Base-by-base conservation (phyloP, 2,888 invertebrate species). In the Eupsilia transversa region DNA sequence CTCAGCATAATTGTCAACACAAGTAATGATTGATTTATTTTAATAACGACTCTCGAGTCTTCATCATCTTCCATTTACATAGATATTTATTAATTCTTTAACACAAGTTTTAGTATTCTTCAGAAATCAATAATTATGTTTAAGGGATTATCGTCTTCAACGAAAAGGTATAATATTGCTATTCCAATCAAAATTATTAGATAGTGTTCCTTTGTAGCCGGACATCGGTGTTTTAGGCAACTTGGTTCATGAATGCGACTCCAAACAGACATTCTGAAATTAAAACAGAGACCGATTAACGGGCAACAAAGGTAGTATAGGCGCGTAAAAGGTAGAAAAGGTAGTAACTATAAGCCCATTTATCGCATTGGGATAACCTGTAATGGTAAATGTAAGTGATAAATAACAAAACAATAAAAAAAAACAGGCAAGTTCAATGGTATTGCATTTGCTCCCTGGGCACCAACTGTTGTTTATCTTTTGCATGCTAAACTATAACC, bases 201-300 rank as follows among this genome's bases (percentile, higher is more conserved):
- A 38, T 59, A 76, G 27, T 72, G 65, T 73, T 79, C 72, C 38
- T 38, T 38, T 60, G 78, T 57, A 20, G 30, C 56, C 67, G 67
- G 38, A 59, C 69, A 70, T 65, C 14, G n/a, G 35, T 17, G 49
- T 14, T 59, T 49, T 61, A 23, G 27, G 10, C 38, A 9, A 30
- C 17, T 17, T 56, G 20, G 9, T 56, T 30, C n/a, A 12, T 61
- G 56, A 38, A 30, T 52, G 3, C 27, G 66, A 46, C n/a, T 59
- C 12, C 43, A 41, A 10, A 46, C n/a, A 41, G 46, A 12, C 67
- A 78, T 78, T 63, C 85, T 85, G 74, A 27, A 84, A 86, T 14
- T 38, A 20, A 46, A 78, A 46, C 14, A 14, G 14, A 23, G 1
- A 41, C 10, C n/a, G n/a, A n/a, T n/a, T n/a, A n/a, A n/a, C n/a